Evolutionary conservation across 2,797 vertebrate genomes (phyloP), one percentile per base, ranked within the genome.

Genomic region (Coregonus suidteri): DNA sequence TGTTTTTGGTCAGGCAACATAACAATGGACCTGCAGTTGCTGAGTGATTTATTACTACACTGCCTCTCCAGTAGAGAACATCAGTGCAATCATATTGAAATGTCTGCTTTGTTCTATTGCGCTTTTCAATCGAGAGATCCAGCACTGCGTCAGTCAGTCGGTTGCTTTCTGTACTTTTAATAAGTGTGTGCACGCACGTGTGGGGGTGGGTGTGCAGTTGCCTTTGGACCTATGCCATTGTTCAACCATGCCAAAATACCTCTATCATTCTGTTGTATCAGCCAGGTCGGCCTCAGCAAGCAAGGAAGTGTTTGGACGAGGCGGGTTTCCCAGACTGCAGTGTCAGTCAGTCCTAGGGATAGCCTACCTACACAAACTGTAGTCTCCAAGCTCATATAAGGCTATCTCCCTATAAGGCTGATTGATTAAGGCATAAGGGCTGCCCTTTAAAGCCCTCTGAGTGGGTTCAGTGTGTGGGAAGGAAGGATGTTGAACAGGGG

Each of bases 371-470:
- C 37, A 7, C 37, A 87, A 77, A 87, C 79, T 82, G 81, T 67
- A 77, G 83, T 83, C 84, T 86, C 82, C 84, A 81, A 82, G 81
- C 78, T 77, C 79, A 62, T 74, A 53, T 53, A 74, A 75, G 79
- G 74, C 80, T 20, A 25, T 25, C 25, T 82, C 77, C 79, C 66
- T 75, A 53, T 53, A 74, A 75, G 79, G 74, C 80, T n/a, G 88
- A 89, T 90, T 90, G 90, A 88, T 81, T 82, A 37, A 3, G 66
- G 86, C 85, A 89, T 89, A 88, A 87, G 80, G 76, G 75, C 77
- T 78, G 73, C 75, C 77, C 86, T 77, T 84, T 77, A 91, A 90
- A 86, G 81, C 79, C 79, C 73, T 52, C 31, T 64, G 79, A 84
- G 69, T 51, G 83, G 16, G 34, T 41, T 64, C 75, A 76, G 78